These are phyloP conservation scores for Calliphora vomitoria DNA, from an alignment of 2,888 invertebrate species.

Conservation along the genomic window DNA sequence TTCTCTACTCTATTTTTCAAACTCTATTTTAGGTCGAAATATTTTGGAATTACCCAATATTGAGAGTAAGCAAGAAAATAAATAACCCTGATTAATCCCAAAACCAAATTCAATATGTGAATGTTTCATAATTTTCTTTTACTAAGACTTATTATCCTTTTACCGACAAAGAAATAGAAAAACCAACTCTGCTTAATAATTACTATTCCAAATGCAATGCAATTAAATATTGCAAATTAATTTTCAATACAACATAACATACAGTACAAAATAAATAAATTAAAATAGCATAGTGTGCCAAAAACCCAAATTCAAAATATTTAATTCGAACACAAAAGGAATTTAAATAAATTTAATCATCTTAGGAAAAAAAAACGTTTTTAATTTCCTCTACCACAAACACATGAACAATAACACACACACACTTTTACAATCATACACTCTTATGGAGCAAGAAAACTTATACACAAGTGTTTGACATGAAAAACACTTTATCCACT, in stretches of 20 bases:
- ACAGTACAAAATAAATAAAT: slow-evolving; percentile 17
- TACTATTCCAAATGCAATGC: not conserved
- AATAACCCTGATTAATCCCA: too few relatives aligned
- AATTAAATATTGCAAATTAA: not conserved
- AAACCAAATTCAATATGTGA: too few relatives aligned
- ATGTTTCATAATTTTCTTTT: too few relatives aligned
- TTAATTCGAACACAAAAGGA: slow-evolving; percentile 21
- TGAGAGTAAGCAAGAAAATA: too few relatives aligned
- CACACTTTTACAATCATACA: not conserved
- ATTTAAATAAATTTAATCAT: slow-evolving; percentile 40
- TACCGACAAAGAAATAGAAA: too few relatives aligned
- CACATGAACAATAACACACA: not conserved
- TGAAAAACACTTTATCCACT: slow-evolving; percentile 56
- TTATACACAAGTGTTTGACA: slow-evolving; percentile 51
- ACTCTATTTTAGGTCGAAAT: too few relatives aligned
- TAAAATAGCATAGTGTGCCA: slow-evolving; percentile 45
- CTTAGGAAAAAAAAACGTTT: slow-evolving; percentile 37
- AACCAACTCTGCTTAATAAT: too few relatives aligned
- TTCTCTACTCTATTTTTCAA: too few relatives aligned
- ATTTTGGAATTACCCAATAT: too few relatives aligned
- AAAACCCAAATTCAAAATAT: slow-evolving; percentile 44
- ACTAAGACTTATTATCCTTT: too few relatives aligned
- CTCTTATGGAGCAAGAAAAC: slow-evolving; percentile 8
- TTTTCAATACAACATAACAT: not conserved
- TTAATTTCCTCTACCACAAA: slow-evolving; percentile 55